Percentiles rank a stretch among this genome's conserved stretches.
phyloP scores from a whole-genome alignment of 2,797 vertebrate genomes.

The Anomalospiza imberbis region DNA sequence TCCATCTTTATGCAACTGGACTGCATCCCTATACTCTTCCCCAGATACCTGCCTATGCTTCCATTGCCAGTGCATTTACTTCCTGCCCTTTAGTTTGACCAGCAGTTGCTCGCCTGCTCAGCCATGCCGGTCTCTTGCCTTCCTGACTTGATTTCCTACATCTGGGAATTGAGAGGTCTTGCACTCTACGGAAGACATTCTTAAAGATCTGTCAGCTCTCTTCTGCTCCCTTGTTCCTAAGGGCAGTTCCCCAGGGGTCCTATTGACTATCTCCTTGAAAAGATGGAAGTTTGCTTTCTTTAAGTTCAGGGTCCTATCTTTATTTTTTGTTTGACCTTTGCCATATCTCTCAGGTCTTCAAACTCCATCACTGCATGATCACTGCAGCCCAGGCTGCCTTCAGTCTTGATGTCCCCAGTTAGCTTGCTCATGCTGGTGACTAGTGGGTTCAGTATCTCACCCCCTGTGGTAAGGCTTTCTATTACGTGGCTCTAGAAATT shows the following conservation, averaged over 20 bases:
- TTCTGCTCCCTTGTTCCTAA: background rate
- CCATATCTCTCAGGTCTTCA: background rate
- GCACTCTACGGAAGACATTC: background rate
- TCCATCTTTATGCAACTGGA: background rate
- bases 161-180: background rate
- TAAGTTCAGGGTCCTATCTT: background rate
- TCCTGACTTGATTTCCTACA: background rate
- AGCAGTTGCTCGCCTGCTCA: background rate
- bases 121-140: accelerated
- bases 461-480: background rate
- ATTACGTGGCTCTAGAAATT: background rate
- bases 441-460: background rate
- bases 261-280: background rate
- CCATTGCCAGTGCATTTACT: background rate
- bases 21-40: background rate
- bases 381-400: background rate
- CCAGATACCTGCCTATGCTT: background rate
- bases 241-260: background rate
- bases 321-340: background rate
- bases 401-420: background rate
- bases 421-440: background rate
- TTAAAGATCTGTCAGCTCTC: background rate
- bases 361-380: background rate
- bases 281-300: background rate
- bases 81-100: background rate